Conservation (phyloP, 1,140 invertebrate genomes). For the Diachasma alloeum region DNA sequence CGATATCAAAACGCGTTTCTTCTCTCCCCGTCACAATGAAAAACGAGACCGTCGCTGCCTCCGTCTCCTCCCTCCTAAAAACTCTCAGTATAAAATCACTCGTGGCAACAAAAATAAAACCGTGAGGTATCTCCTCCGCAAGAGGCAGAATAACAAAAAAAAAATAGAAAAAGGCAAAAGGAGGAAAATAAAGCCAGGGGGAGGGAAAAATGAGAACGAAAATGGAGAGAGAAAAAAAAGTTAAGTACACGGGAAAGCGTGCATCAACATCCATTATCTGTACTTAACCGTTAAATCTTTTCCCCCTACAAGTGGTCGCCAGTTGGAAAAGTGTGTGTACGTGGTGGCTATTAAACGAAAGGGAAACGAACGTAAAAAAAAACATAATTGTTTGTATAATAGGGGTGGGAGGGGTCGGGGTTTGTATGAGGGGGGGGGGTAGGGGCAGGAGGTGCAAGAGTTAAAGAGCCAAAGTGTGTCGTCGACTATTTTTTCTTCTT, state of each 20-base stretch:
- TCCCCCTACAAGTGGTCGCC: slow-evolving; percentile 22
- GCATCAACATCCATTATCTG: slow-evolving; percentile 31
- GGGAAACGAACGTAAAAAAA: background rate
- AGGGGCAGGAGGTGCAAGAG: background rate
- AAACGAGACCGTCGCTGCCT: background rate
- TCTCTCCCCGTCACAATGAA: background rate
- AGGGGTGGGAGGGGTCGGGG: background rate
- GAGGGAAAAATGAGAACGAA: background rate
- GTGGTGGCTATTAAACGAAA: slow-evolving; percentile 16
- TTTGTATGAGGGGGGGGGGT: too few species aligned
- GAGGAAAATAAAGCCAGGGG: background rate
- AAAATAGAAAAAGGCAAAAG: background rate
- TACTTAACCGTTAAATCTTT: slow-evolving; percentile 30
- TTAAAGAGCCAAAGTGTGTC: slow-evolving; percentile 9
- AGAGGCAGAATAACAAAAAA: background rate
- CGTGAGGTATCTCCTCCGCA: background rate
- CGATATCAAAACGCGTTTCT: background rate
- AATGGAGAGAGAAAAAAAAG: slow-evolving; percentile 10
- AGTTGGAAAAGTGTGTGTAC: background rate
- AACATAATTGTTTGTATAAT: slow-evolving; percentile 1
- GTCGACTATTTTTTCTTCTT: background rate
- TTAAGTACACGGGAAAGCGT: slow-evolving; percentile 26
- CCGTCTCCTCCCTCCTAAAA: background rate
- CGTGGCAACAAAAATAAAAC: background rate
- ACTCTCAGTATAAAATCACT: background rate